Conservation (phyloP, 2,888 invertebrate genomes). For the Pasiphila rectangulata region DNA sequence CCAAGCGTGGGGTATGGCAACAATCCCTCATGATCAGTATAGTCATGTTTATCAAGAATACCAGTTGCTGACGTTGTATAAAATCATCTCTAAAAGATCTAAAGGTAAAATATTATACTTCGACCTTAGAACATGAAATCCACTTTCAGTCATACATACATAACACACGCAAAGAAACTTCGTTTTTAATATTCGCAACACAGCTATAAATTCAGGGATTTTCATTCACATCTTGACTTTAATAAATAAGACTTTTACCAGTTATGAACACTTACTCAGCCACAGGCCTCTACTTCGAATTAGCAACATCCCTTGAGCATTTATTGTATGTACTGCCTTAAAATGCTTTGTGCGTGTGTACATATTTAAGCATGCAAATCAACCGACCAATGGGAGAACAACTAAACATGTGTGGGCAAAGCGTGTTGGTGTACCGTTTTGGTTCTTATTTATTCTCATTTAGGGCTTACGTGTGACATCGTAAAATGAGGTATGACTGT, state of each 20-base stretch:
- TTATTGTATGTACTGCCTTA: conserved; percentile 11
- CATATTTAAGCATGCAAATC: conserved; percentile 42
- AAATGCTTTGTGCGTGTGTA: conserved; percentile 36
- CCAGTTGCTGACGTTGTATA: no score
- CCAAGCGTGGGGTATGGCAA: no score
- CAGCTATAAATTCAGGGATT: conserved; percentile 3
- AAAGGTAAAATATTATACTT: no score
- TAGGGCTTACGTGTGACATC: conserved; percentile 25
- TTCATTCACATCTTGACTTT: conserved; percentile 11
- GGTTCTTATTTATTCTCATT: conserved; percentile 36
- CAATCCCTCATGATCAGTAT: no score
- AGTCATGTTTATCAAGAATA: no score
- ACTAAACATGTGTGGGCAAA: conserved; percentile 27
- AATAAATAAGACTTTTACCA: conserved; percentile 19
- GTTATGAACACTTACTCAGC: conserved; percentile 36
- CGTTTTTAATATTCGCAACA: conserved; percentile 1
- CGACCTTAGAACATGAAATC: neutral
- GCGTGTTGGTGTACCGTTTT: conserved; percentile 29
- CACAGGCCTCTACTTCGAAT: conserved; percentile 40
- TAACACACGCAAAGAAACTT: neutral
- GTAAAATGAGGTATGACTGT: conserved; percentile 28
- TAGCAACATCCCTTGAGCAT: conserved; percentile 33
- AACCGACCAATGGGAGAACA: conserved; percentile 33
- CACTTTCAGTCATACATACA: neutral
- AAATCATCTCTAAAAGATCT: no score